A percentile compares a stretch with the other conserved stretches of the same genome.
Evolutionary conservation across 2,113 vertebrate genomes (phyloP).

Genomic region (Charadrius vociferus): DNA sequence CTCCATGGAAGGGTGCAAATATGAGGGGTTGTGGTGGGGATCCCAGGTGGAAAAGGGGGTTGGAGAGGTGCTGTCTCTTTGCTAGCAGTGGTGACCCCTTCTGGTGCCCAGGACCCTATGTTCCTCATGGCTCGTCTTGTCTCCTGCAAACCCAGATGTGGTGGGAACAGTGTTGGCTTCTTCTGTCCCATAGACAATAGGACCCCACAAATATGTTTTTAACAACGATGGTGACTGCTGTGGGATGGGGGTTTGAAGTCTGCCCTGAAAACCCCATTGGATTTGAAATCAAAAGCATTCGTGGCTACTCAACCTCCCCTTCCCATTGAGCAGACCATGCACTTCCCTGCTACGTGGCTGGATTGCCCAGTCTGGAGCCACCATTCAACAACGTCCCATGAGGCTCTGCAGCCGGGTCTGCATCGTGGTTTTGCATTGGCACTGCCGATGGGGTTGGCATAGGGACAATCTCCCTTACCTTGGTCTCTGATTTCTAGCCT

Average conservation of each 20-base stretch:
- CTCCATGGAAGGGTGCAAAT: neutral
- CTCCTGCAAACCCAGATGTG: neutral
- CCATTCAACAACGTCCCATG: fast-evolving
- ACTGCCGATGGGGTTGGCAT: fast-evolving
- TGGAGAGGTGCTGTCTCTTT: neutral
- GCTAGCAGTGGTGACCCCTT: neutral
- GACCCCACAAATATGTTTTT: neutral
- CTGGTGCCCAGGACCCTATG: neutral
- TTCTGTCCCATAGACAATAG: neutral
- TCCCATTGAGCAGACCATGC: fast-evolving
- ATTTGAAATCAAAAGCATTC: neutral
- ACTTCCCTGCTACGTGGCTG: neutral
- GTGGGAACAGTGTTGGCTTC: neutral
- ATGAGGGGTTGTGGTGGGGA: neutral
- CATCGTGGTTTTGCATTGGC: neutral
- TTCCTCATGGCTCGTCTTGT: neutral
- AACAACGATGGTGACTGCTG: fast-evolving
- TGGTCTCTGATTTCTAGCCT: neutral
- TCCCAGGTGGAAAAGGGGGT: neutral
- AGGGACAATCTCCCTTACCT: neutral
- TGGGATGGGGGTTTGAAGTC: neutral
- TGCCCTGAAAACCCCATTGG: neutral
- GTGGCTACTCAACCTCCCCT: neutral
- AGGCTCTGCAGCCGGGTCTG: neutral
- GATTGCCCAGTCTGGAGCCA: neutral